Evolutionary conservation across 2,888 invertebrate genomes (phyloP), one percentile per base, ranked within the genome.

Genomic region (Dasysyrphus albostriatus): DNA sequence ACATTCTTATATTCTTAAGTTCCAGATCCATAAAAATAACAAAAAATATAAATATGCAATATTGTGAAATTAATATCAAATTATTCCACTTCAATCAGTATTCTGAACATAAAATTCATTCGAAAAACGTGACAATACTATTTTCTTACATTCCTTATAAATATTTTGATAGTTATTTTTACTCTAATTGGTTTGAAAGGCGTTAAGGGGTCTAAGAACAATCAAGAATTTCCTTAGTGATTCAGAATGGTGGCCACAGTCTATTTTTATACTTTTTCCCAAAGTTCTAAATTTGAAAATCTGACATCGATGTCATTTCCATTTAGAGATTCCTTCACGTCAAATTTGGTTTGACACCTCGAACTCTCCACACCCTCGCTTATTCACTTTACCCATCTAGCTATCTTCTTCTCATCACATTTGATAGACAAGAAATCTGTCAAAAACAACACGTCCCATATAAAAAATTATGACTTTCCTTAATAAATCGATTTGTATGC

Each of bases 401-500:
- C 39, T 3, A 37, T 9, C 12, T 39, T 39, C 42, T 14, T 10
- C 12, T 42, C 42, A 5, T 14, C 14, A 1, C 7, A 7, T 44
- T 5, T n/a, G 2, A n/a, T 7, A 37, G 37, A 65, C n/a, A 51
- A 51, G n/a, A 69, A 63, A 75, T 44, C 61, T 34, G 39, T 24
- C 56, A 59, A 76, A 39, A 32, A 54, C 56, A 75, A 29, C 76
- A 67, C 70, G 77, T 37, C 19, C 12, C 19, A 10, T 24, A 16
- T 44, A 47, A 49, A 8, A n/a, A 67, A 14, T 24, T 49, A 19
- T 14, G 8, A 37, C 9, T 67, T 49, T 44, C 39, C 34, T 65
- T 85, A 85, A 85, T 78, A 39, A 24, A 14, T 9, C 77, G 14
- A 77, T 85, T 74, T 85, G 54, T 82, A 85, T 85, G 77, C 85